Evolutionary conservation across 2,797 vertebrate genomes (phyloP).

Genomic region (Clarias pachynema): DNA sequence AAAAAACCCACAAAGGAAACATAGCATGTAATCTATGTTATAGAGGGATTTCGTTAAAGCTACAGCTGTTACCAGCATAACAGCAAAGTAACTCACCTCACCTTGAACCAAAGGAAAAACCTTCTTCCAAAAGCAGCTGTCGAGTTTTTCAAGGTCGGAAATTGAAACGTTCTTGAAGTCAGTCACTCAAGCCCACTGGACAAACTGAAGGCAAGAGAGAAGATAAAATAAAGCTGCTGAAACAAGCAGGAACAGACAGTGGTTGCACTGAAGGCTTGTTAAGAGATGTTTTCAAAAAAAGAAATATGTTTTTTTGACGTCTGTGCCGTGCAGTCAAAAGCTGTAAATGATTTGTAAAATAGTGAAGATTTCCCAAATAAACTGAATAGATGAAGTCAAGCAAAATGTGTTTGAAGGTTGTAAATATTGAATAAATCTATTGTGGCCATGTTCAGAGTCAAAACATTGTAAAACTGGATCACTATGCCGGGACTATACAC

Average conservation of each 20-base stretch:
- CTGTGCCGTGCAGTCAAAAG: neutral
- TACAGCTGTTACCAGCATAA: neutral
- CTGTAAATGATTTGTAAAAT: neutral
- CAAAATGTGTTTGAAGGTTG: neutral
- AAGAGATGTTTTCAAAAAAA: constrained; percentile 12
- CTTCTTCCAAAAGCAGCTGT: neutral
- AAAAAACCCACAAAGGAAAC: neutral
- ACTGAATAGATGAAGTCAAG: neutral
- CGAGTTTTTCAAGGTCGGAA: constrained; percentile 9
- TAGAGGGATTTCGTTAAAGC: too few relatives aligned
- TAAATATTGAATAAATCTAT: neutral
- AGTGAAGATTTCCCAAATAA: neutral
- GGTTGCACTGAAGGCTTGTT: neutral
- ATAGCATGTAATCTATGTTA: neutral
- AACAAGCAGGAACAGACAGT: neutral
- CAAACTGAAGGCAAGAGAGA: constrained; percentile 1
- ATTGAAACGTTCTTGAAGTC: neutral
- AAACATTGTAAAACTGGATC: neutral
- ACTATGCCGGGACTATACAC: neutral
- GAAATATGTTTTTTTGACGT: neutral
- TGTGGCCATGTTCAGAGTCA: neutral
- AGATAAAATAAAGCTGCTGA: constrained; percentile 12
- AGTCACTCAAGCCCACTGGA: constrained; percentile 6
- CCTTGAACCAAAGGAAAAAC: constrained; percentile 20
- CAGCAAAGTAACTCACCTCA: constrained; percentile 3